A percentile compares a stretch with the other conserved stretches of the same genome.
Evolutionary conservation across 2,888 invertebrate genomes (phyloP).

Genomic region (Yponomeuta malinellus): DNA sequence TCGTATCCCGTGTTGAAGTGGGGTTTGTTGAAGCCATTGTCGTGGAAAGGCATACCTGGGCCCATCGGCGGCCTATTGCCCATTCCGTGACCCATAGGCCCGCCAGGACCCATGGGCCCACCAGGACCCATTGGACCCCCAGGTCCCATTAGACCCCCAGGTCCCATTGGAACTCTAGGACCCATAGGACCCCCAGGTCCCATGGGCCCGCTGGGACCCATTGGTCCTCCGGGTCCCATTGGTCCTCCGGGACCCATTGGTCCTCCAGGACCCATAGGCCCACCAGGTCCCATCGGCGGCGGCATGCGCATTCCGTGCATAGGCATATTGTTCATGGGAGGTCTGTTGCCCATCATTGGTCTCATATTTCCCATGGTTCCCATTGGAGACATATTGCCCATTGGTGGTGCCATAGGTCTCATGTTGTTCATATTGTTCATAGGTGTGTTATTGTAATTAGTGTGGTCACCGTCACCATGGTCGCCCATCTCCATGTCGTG

Average conservation of each 20-base stretch:
- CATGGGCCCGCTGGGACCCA: constrained; percentile 32
- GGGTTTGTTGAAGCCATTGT: constrained; percentile 61
- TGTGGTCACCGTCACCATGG: constrained; percentile 52
- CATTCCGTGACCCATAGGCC: constrained; percentile 32
- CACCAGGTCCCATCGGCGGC: constrained; percentile 31
- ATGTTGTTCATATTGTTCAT: constrained; percentile 19
- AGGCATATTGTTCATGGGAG: constrained; percentile 28
- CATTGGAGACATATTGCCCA: constrained; percentile 17
- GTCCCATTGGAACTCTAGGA: constrained; percentile 41
- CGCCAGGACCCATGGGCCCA: constrained; percentile 29
- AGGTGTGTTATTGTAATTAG: constrained; percentile 50
- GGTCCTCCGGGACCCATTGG: constrained; percentile 27
- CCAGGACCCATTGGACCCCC: constrained; percentile 31
- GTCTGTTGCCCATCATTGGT: constrained; percentile 23
- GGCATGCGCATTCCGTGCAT: constrained; percentile 27
- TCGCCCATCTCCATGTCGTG: constrained; percentile 59
- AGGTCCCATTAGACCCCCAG: constrained; percentile 27
- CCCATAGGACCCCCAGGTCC: constrained; percentile 32
- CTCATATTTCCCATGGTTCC: constrained; percentile 21
- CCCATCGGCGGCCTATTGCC: constrained; percentile 39
- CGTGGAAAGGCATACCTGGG: constrained; percentile 44
- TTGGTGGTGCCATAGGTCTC: constrained; percentile 17
- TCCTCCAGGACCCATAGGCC: constrained; percentile 28
- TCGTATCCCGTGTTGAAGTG: constrained; percentile 51
- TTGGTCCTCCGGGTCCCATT: constrained; percentile 28